phyloP scores from a whole-genome alignment of 2,113 vertebrate genomes.

The Uria lomvia region DNA sequence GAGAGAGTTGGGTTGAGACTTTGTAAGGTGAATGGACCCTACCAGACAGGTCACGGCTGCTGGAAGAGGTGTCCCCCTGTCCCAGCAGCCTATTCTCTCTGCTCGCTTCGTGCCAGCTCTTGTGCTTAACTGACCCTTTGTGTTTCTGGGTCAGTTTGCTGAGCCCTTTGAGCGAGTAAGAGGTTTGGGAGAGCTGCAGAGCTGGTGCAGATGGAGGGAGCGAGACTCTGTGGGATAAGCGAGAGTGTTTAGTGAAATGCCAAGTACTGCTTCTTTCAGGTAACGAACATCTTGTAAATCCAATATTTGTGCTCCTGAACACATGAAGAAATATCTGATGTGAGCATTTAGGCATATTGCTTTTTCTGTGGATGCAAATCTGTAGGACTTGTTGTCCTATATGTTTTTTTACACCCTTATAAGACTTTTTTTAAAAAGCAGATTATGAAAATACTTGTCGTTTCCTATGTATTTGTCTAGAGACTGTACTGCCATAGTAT shows the following conservation, averaged over 20 bases:
- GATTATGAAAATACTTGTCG: background rate
- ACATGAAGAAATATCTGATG: background rate
- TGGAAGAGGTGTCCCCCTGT: background rate
- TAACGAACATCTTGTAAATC: constrained; percentile 36
- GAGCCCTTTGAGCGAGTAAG: background rate
- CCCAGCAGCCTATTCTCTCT: background rate
- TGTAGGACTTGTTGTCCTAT: background rate
- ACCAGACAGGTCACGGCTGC: background rate
- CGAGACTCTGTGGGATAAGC: background rate
- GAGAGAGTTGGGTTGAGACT: background rate
- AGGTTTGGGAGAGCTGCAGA: background rate
- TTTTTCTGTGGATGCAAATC: background rate
- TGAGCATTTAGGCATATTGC: background rate
- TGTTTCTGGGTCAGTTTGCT: background rate
- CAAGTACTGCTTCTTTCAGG: constrained; percentile 10
- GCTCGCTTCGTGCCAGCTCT: rapidly evolving
- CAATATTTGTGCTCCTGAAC: constrained; percentile 26
- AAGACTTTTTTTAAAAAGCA: background rate
- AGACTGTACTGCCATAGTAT: background rate
- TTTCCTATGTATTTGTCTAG: background rate
- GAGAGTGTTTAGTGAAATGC: constrained; percentile 1
- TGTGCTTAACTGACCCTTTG: background rate
- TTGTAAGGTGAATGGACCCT: background rate
- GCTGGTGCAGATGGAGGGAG: background rate
- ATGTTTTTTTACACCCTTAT: background rate